phyloP scores from a whole-genome alignment of 1,140 invertebrate species.

The Eufriesea mexicana region DNA sequence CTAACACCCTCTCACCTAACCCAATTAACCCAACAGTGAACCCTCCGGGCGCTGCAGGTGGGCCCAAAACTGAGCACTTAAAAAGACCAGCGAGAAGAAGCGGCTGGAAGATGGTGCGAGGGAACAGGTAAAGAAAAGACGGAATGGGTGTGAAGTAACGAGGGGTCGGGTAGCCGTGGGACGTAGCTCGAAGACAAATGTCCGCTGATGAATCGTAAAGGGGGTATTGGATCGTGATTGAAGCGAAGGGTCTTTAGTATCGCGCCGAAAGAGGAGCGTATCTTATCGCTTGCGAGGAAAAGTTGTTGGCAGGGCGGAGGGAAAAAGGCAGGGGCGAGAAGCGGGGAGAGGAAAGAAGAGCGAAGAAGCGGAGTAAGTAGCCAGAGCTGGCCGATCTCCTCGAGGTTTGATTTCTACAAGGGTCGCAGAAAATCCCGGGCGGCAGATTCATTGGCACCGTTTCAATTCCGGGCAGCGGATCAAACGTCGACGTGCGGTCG shows the following conservation, averaged over 20 bases:
- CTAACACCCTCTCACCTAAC: too few species aligned
- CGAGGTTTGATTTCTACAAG: constrained; percentile 51
- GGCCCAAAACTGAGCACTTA: too few species aligned
- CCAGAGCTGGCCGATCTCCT: constrained; percentile 31
- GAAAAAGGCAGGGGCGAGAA: constrained; percentile 17
- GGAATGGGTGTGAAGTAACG: background rate
- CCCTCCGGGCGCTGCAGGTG: too few species aligned
- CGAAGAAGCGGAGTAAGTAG: constrained; percentile 30
- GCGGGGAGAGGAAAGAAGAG: background rate
- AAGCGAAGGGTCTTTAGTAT: constrained; percentile 45
- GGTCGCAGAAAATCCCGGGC: constrained; percentile 52
- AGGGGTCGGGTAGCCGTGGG: background rate
- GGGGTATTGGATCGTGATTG: constrained; percentile 17
- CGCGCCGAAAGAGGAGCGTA: constrained; percentile 14
- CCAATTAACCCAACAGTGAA: too few species aligned
- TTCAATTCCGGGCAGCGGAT: constrained; percentile 78
- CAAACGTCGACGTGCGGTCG: constrained; percentile 73
- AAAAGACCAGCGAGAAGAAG: too few species aligned
- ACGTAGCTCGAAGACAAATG: constrained; percentile 17
- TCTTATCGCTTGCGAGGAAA: constrained; percentile 45
- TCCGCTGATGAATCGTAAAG: constrained; percentile 14
- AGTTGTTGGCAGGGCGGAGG: constrained; percentile 4
- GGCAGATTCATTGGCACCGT: constrained; percentile 78
- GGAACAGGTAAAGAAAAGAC: background rate
- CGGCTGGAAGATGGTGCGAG: background rate